Base-by-base conservation (phyloP, 2,797 vertebrate genomes). In the Peromyscus eremicus region DNA sequence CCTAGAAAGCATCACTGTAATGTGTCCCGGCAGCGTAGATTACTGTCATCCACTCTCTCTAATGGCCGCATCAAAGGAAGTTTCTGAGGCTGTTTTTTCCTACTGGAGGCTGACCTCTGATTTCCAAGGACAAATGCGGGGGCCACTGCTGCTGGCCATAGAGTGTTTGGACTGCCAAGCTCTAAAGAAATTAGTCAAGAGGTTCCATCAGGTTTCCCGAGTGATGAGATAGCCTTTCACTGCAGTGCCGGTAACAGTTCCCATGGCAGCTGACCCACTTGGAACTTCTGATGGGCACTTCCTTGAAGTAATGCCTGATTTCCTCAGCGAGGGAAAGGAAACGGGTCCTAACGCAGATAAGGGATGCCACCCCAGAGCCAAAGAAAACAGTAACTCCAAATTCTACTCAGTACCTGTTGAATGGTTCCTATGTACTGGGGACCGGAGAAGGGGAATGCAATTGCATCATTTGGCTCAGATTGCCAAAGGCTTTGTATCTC, bases 71-170 rank as follows among this genome's bases (percentile, higher is more conserved):
- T 95, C 97, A 97, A 79, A 98, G 98, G 98, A 98, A 98, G 96
- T 83, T 94, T 84, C 95, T 96, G 96, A 80, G 90, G 90, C 82
- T 98, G 98, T 98, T 98, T 98, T 98, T 98, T 98, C 98, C 98
- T 97, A 75, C 97, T 96, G 96, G 97, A 97, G 89, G 95, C 62
- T 13, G 77, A 75, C 90, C 96, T 88, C 97, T 97, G 94, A 49
- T 96, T 97, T 98, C 95, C 97, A 97, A 98, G 98, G 98, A 97
- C 98, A 98, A 96, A 98, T 98, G 98, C 98, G 98, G 97, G 96
- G 86, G 40, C 91, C 96, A 77, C 96, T 66, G 82, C 95, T 97
- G 14, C 92, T 71, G 97, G 95, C 97, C 94, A 49, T 52, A 97
- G 82, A 9, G 66, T 66, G 25, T 83, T 93, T 73, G 25, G 94